phyloP scores from a whole-genome alignment of 2,797 vertebrate genomes.

The Mormyrops boulengeri region DNA sequence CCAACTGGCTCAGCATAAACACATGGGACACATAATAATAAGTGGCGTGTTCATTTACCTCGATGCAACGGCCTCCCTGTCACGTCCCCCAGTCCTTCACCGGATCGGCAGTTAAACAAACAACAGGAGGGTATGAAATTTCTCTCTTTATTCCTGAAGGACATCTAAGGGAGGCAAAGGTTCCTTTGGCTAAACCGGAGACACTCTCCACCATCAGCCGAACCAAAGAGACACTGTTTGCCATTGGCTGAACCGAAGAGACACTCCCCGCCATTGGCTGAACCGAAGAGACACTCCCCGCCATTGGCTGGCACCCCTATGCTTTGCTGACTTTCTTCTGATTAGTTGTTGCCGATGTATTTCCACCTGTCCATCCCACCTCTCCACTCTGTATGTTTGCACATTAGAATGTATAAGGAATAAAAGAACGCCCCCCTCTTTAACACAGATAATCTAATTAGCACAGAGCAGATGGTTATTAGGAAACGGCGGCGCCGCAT shows the following conservation, averaged over 20 bases:
- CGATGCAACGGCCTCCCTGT: background rate
- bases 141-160: background rate
- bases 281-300: background rate
- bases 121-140: background rate
- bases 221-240: background rate
- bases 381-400: conserved; percentile 72
- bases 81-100: background rate
- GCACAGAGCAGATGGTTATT: conserved; percentile 80
- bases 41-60: background rate
- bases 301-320: too few relatives aligned
- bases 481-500: conserved; percentile 70
- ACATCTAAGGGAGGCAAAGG: background rate
- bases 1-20: background rate
- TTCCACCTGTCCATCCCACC: conserved; percentile 46
- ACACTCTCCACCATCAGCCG: background rate
- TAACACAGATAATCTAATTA: conserved; percentile 81
- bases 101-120: background rate
- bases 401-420: conserved; percentile 78
- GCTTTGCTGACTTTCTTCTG: conserved; percentile 1
- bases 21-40: background rate
- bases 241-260: background rate
- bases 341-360: conserved; percentile 34
- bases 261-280: background rate
- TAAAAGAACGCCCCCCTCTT: conserved; percentile 65
- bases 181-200: background rate